Conservation (phyloP, 92 coral and sea anemone species). For the Epizoanthus illoricatus region DNA sequence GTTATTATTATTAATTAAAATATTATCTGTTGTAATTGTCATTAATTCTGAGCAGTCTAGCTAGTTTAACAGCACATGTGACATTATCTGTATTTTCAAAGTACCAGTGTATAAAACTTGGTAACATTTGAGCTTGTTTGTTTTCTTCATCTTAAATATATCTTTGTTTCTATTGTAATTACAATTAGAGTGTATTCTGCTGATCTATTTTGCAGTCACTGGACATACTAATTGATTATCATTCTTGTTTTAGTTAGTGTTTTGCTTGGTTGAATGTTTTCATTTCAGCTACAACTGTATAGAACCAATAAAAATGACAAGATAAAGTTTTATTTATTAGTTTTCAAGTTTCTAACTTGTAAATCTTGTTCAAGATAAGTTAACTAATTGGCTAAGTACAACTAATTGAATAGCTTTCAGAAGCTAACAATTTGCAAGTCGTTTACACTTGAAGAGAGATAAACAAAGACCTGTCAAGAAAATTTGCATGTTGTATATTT, state of each 20-base stretch:
- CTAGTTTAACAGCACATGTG: no score
- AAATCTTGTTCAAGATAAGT: conserved; percentile 25
- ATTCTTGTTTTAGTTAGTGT: background rate
- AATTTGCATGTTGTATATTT: conserved; percentile 31
- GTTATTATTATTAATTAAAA: no score
- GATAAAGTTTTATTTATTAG: conserved; percentile 1
- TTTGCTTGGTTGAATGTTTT: background rate
- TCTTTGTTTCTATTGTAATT: conserved; percentile 32
- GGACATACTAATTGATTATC: no score
- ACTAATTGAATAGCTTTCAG: conserved; percentile 19
- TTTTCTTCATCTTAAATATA: background rate
- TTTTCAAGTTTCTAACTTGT: background rate
- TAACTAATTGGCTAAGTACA: conserved; percentile 1
- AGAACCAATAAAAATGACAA: conserved; percentile 1
- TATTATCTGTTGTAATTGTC: no score
- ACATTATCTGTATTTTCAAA: background rate
- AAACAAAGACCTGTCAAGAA: background rate
- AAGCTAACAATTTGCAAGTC: conserved; percentile 24
- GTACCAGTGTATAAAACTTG: no score
- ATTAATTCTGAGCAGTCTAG: no score
- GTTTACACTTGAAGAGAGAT: conserved; percentile 7
- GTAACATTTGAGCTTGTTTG: conserved; percentile 17
- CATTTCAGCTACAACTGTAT: background rate
- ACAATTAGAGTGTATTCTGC: conserved; percentile 5
- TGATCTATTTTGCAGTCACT: conserved; percentile 1